Conservation (phyloP, 2,113 vertebrate genomes). For the Tetrax tetrax region DNA sequence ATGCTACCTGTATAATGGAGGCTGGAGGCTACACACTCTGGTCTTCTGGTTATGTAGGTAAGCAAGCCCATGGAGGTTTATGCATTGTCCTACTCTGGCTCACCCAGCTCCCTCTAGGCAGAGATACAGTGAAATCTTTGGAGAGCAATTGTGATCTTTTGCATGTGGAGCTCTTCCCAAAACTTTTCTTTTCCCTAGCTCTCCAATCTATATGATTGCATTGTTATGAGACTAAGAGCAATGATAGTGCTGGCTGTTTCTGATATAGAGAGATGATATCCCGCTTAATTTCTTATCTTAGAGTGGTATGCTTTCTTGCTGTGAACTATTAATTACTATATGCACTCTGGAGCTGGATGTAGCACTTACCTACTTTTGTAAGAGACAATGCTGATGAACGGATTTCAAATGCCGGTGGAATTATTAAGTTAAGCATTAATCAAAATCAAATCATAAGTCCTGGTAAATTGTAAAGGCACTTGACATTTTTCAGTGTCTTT, state of each 20-base stretch:
- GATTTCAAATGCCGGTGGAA: not conserved
- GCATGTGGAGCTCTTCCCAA: not conserved
- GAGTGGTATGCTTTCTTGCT: not conserved
- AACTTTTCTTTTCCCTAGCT: not conserved
- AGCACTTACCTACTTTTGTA: not conserved
- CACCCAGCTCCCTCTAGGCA: accelerated
- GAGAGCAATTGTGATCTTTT: not conserved
- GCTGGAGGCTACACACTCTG: not conserved
- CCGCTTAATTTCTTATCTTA: not conserved
- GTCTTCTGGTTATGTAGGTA: not conserved
- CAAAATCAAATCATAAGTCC: not conserved
- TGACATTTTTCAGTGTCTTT: not conserved
- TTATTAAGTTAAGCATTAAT: not conserved
- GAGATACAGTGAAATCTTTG: not conserved
- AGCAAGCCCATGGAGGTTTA: not conserved
- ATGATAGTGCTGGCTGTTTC: not conserved
- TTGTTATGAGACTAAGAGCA: not conserved
- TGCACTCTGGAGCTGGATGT: not conserved
- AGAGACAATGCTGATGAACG: not conserved
- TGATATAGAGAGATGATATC: not conserved
- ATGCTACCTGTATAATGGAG: not conserved
- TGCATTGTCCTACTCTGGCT: not conserved
- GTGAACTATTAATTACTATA: not conserved
- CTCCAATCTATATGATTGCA: not conserved
- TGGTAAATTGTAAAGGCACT: not conserved